Conservation (phyloP, 2,113 vertebrate genomes). For the Mohoua ochrocephala region DNA sequence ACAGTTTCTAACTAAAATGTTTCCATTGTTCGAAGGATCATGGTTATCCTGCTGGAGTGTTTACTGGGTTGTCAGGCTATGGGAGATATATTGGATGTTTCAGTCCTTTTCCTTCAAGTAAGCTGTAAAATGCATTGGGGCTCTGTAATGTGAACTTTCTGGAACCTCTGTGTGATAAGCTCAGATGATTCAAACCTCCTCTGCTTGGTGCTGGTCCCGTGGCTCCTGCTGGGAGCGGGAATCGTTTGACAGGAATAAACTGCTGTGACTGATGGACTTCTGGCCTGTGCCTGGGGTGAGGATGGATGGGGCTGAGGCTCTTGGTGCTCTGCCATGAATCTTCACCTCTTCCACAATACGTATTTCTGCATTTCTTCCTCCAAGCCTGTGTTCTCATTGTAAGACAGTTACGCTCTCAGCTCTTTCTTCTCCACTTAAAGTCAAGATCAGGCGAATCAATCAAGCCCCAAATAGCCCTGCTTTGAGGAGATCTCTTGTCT, state of each 20-base stretch:
- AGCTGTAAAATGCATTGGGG: constrained; percentile 36
- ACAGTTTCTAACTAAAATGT: constrained; percentile 66
- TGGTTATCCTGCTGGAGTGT: constrained; percentile 49
- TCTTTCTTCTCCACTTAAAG: neutral
- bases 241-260: neutral
- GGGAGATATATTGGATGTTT: constrained; percentile 54
- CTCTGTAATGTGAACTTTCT: constrained; percentile 7
- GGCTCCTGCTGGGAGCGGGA: constrained; percentile 1
- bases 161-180: constrained; percentile 32
- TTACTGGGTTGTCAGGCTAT: constrained; percentile 52
- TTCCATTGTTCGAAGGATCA: constrained; percentile 63
- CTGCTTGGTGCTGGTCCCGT: neutral
- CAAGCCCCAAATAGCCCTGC: neutral
- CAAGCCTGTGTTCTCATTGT: neutral
- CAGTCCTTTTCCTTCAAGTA: constrained; percentile 27
- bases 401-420: neutral
- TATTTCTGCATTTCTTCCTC: neutral
- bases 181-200: neutral
- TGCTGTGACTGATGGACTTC: neutral
- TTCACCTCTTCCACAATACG: neutral
- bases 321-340: neutral
- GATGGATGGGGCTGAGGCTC: neutral
- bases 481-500: neutral
- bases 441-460: neutral
- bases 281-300: neutral